phyloP scores from a whole-genome alignment of 2,113 vertebrate genomes.

The Ptilorrhoa leucosticta region DNA sequence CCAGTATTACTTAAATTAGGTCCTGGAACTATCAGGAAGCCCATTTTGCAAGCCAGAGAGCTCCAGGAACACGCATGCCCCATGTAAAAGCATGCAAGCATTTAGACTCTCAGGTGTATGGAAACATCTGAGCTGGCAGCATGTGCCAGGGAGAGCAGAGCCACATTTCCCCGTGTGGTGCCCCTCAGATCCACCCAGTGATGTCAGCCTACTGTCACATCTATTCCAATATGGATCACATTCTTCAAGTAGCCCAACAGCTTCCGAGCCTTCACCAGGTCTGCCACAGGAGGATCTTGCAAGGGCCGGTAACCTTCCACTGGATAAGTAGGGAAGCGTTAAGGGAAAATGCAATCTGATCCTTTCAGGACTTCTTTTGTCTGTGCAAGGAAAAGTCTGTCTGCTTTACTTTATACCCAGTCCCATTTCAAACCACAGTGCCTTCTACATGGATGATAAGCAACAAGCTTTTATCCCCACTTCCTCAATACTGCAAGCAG shows the following conservation, averaged over 20 bases:
- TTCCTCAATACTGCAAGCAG: neutral
- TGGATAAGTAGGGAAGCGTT: slow-evolving; percentile 84
- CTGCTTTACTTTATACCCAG: neutral
- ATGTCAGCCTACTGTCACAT: slow-evolving; percentile 75
- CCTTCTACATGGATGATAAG: neutral
- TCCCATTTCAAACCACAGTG: neutral
- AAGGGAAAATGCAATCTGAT: slow-evolving; percentile 67
- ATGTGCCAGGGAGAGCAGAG: neutral
- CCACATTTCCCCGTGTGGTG: neutral
- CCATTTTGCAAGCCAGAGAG: neutral
- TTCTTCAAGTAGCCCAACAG: slow-evolving; percentile 88
- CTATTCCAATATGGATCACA: slow-evolving; percentile 81
- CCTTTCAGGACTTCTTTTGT: neutral
- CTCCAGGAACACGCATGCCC: neutral
- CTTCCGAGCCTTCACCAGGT: slow-evolving; percentile 84
- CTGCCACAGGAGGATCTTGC: slow-evolving; percentile 85
- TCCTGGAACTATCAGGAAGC: neutral
- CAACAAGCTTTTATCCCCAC: neutral
- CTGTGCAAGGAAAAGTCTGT: neutral
- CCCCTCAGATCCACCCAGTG: neutral
- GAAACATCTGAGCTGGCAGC: neutral
- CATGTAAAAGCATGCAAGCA: neutral
- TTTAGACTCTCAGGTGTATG: neutral
- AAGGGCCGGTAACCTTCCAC: slow-evolving; percentile 89
- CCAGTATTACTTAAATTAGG: neutral